These are phyloP conservation scores for Tenthredo livida DNA, from an alignment of 2,888 invertebrate genomes.

Conservation along the genomic window DNA sequence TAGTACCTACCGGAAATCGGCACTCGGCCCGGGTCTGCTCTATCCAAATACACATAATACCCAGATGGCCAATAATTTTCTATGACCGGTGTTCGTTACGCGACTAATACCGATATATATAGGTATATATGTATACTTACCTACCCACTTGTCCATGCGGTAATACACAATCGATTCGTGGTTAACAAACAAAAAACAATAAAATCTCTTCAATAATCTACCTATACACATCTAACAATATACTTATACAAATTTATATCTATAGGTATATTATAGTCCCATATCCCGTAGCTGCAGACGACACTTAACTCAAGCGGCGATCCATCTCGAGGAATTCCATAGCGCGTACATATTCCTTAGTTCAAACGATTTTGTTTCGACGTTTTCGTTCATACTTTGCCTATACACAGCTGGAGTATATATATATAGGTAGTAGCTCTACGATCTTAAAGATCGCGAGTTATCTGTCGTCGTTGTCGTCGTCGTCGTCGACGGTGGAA, in stretches of 20 bases:
- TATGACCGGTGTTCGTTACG: constrained; percentile 1
- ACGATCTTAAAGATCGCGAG: background rate
- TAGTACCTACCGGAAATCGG: constrained; percentile 42
- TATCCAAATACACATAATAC: constrained; percentile 36
- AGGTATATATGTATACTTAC: background rate
- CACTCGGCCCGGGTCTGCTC: constrained; percentile 21
- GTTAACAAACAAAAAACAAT: background rate
- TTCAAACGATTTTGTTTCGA: constrained; percentile 20
- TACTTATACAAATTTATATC: background rate
- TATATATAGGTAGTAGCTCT: background rate
- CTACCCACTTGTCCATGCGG: constrained; percentile 16
- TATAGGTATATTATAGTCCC: background rate
- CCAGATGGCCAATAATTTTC: constrained; percentile 42
- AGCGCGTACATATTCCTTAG: background rate
- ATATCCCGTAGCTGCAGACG: constrained; percentile 1
- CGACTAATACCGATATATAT: constrained; percentile 13
- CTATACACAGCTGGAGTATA: background rate
- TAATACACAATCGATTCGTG: constrained; percentile 22
- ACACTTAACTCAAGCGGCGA: constrained; percentile 39
- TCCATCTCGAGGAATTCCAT: constrained; percentile 36
- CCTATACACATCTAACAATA: background rate
- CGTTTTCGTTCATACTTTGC: background rate
- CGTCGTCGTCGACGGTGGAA: background rate
- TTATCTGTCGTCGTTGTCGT: background rate
- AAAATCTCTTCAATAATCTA: background rate